Percentiles rank a stretch among this genome's conserved stretches.
Evolutionary conservation across 2,888 invertebrate species (phyloP).

Genomic region (Gryllus longicercus): DNA sequence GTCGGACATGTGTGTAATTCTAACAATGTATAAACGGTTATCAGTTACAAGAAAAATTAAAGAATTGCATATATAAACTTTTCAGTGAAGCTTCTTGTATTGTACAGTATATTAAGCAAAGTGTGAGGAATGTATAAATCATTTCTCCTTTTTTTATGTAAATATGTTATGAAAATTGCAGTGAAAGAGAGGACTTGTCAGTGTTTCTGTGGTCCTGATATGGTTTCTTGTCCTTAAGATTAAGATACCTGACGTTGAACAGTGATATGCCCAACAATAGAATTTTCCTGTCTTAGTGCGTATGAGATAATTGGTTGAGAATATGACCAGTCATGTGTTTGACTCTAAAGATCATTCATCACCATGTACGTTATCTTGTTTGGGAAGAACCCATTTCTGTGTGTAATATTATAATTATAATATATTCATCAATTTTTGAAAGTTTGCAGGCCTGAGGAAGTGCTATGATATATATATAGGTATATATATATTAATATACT

Average conservation of each 20-base stretch:
- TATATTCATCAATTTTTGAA: not conserved
- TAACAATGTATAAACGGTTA: slow-evolving; percentile 1
- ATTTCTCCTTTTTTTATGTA: not conserved
- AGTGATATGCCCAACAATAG: not conserved
- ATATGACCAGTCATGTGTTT: slow-evolving; percentile 6
- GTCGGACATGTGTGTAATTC: not conserved
- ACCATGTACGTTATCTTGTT: not conserved
- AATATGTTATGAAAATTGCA: not conserved
- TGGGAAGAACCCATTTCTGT: not conserved
- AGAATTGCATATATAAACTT: slow-evolving; percentile 8
- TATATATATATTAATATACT: not conserved
- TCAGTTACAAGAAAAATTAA: not conserved
- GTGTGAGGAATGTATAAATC: not conserved
- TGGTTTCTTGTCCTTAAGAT: not conserved
- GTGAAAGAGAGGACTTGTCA: not conserved
- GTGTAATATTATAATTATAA: not conserved
- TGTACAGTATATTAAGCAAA: not conserved
- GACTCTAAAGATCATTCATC: not conserved
- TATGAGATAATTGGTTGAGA: slow-evolving; percentile 17
- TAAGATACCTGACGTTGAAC: not conserved
- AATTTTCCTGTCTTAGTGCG: not conserved
- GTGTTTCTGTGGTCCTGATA: slow-evolving; percentile 6
- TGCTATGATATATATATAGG: slow-evolving; percentile 8
- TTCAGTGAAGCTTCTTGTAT: not conserved
- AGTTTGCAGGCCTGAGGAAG: not conserved